Base-by-base conservation (phyloP, 1,140 invertebrate genomes). In the Conus betulinus region DNA sequence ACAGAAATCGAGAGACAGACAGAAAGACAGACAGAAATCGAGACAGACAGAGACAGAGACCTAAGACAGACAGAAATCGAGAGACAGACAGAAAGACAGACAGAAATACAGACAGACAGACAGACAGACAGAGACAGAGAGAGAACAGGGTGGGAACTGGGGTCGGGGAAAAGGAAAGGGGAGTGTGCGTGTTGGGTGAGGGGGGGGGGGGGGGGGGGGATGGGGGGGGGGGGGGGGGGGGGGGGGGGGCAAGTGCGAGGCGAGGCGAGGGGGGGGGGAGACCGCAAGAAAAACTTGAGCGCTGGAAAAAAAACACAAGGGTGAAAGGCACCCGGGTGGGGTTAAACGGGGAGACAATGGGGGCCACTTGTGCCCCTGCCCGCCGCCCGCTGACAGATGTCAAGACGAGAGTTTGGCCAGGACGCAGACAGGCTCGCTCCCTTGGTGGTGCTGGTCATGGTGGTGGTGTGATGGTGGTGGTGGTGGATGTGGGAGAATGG, bases 281-380 rank as follows among this genome's bases (percentile, higher is more conserved):
- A 23, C 13, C 6, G 20, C n/a, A 27, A 79, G 10, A 60, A 71
- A 27, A 79, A 79, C 78, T 79, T 79, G 27, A 79, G 57, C 82
- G 55, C 53, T 84, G 82, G 52, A 84, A 84, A 84, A 84, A 84
- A 84, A 84, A 84, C 82, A 84, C 55, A 67, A 25, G 55, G n/a
- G 23, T 84, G 82, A 84, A 84, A 84, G 82, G 57, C 53, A 67
- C 53, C 82, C 82, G 82, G 82, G 82, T 57, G 39, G 82, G 82
- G 82, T 84, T 84, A 84, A 84, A 84, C 82, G 82, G 57, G 82
- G n/a, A 39, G 82, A 84, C 82, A 84, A 84, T 63, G 82, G 82
- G 55, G 55, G 5, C 53, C 82, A 84, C 82, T 84, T 27, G 82
- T 63, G 20, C 53, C 53, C 57, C 23, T 8, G n/a, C 20, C 53